phyloP scores from a whole-genome alignment of 1,140 invertebrate species.

The Drosophila neocordata region DNA sequence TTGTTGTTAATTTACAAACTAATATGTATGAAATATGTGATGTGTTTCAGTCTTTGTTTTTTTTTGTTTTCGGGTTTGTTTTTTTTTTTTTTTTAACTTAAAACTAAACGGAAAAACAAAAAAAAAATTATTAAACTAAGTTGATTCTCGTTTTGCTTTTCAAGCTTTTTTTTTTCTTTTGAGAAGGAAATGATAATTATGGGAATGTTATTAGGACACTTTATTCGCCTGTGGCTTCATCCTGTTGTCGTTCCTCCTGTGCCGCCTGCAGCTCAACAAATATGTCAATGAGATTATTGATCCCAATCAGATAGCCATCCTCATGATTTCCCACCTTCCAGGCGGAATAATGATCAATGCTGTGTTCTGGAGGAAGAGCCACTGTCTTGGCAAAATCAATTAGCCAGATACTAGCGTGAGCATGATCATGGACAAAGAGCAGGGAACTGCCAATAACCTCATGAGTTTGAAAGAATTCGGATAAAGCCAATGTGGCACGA shows the following conservation, averaged over 20 bases:
- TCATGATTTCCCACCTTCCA: slow-evolving; percentile 99
- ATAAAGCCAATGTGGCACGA: slow-evolving; percentile 90
- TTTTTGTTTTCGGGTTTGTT: background rate
- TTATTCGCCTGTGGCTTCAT: background rate
- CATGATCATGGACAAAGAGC: slow-evolving; percentile 96
- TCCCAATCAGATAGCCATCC: slow-evolving; percentile 97
- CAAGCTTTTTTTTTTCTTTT: background rate
- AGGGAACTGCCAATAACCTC: slow-evolving; percentile 98
- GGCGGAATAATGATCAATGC: slow-evolving; percentile 90
- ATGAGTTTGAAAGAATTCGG: slow-evolving; percentile 94
- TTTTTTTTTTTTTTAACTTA: background rate
- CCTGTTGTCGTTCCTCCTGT: slow-evolving; percentile 27
- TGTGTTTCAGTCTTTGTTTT: slow-evolving; percentile 9
- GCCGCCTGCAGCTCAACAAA: slow-evolving; percentile 84
- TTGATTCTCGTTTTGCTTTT: background rate
- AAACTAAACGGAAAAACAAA: background rate
- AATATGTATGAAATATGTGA: background rate
- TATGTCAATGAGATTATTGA: slow-evolving; percentile 96
- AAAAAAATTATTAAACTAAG: slow-evolving; percentile 1
- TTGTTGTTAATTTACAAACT: slow-evolving; percentile 5
- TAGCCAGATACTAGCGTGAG: slow-evolving; percentile 95
- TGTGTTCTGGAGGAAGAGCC: slow-evolving; percentile 89
- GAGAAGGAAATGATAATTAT: background rate
- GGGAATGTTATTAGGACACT: background rate
- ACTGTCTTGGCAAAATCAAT: slow-evolving; percentile 99